A percentile compares a stretch with the other conserved stretches of the same genome.
Evolutionary conservation across 1,140 invertebrate species (phyloP).

Genomic region (Neodiprion fabricii): DNA sequence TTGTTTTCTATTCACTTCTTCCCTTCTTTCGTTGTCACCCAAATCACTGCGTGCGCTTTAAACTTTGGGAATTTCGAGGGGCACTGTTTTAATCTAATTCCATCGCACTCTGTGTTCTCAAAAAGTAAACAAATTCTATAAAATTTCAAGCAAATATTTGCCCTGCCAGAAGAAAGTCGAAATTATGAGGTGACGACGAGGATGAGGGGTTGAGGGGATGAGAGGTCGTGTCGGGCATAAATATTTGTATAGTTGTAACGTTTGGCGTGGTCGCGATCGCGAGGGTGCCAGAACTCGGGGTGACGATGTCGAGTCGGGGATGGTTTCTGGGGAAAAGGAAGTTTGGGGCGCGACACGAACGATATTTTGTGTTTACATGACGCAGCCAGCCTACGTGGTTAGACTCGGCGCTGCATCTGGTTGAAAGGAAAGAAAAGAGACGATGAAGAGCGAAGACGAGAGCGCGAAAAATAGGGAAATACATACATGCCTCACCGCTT

Average conservation of each 20-base stretch:
- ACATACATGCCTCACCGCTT: too few species aligned
- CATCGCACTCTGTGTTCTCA: too few species aligned
- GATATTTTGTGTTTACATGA: slow-evolving; percentile 7
- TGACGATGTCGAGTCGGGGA: too few species aligned
- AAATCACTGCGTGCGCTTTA: too few species aligned
- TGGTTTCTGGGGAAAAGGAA: too few species aligned
- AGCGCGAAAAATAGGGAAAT: neutral
- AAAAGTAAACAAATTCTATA: too few species aligned
- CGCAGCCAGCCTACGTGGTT: slow-evolving; percentile 3
- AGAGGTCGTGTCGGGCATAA: neutral
- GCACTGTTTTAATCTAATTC: too few species aligned
- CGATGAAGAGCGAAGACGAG: neutral
- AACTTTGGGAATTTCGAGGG: too few species aligned
- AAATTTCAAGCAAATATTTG: neutral
- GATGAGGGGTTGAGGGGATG: neutral
- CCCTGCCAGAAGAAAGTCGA: neutral
- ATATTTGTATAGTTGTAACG: slow-evolving; percentile 1
- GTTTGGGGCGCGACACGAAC: slow-evolving; percentile 3
- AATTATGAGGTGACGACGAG: neutral
- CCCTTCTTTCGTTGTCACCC: too few species aligned
- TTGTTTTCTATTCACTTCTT: too few species aligned
- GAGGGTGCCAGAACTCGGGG: neutral
- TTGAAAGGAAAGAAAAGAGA: neutral
- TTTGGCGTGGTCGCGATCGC: neutral
- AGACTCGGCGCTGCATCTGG: neutral